Evolutionary conservation across 2,797 vertebrate species (phyloP).

Genomic region (Xerus rutilus): DNA sequence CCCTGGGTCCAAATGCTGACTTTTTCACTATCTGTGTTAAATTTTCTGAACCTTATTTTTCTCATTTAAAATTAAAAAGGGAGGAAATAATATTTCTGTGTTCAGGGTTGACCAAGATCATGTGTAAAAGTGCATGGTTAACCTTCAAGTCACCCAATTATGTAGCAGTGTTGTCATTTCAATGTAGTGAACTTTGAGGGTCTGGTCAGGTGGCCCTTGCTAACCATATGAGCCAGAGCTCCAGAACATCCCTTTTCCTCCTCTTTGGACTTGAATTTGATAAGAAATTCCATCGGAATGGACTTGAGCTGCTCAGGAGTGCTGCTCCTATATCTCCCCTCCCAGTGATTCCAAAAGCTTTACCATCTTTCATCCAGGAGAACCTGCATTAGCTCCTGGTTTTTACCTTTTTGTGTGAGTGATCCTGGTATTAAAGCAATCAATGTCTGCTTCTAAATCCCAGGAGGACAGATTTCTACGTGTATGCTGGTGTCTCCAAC

Average conservation of each 20-base stretch:
- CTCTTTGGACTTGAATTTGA: background rate
- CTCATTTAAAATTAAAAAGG: background rate
- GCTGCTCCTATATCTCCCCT: too few relatives aligned
- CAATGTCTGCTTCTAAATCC: background rate
- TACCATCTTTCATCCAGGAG: background rate
- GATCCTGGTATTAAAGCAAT: background rate
- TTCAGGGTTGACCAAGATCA: background rate
- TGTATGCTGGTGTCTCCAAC: background rate
- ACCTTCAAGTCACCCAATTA: background rate
- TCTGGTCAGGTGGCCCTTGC: background rate
- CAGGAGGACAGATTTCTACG: background rate
- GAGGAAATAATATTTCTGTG: background rate
- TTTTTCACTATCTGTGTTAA: background rate
- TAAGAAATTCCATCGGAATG: background rate
- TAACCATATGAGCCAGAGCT: background rate
- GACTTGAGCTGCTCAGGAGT: background rate
- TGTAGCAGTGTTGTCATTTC: background rate
- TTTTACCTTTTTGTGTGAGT: background rate
- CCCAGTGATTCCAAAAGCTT: background rate
- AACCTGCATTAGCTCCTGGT: background rate
- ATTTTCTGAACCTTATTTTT: conserved; percentile 31
- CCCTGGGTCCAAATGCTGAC: background rate
- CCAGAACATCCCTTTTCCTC: background rate
- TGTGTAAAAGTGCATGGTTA: background rate
- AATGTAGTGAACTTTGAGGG: background rate